Base-by-base conservation (phyloP, 2,797 vertebrate genomes). In the Chelmon rostratus region DNA sequence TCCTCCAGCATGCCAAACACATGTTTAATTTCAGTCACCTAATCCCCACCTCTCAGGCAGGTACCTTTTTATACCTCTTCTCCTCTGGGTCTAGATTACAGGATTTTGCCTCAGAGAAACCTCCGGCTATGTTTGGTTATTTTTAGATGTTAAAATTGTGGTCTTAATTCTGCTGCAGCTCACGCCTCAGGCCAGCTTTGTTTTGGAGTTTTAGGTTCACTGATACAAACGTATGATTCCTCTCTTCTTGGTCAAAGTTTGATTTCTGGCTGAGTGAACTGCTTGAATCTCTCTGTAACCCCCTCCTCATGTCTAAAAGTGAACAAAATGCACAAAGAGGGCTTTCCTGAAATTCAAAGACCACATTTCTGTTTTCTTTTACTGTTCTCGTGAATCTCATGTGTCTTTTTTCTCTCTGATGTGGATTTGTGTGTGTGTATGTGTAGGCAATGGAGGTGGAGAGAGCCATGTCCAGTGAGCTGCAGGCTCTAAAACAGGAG, bases 361-460 rank as follows among this genome's bases (percentile, higher is more conserved):
- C n/a, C 18, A 15, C 2, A 31, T 23, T 2, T 35, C 12, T 66
- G 1, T 73, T n/a, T 18, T 31, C 4, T 61, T 18, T 64, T 16
- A 19, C 4, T 61, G 9, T 4, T 37, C 21, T 64, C 68, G 8
- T 75, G 46, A 74, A 33, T 66, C 38, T 73, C 8, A 11, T 64
- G 33, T 49, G 7, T 81, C 33, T 83, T 35, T 82, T 73, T 73
- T 63, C 23, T 50, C 11, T 75, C 11, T 65, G 25, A 2, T 90
- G 68, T 88, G 59, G 62, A 7, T 80, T 8, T 77, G 64, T 73
- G 13, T 75, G 40, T 72, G 35, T 77, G 40, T 42, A 40, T n/a
- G 37, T 72, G 35, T 77, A 96, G 96, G 93, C 93, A 0, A 92
- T 93, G 84, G 93, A 94, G 73, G 88, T 93, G 78, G 94, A 96